Base-by-base conservation (phyloP, 1,140 invertebrate species). In the Danaus plexippus region DNA sequence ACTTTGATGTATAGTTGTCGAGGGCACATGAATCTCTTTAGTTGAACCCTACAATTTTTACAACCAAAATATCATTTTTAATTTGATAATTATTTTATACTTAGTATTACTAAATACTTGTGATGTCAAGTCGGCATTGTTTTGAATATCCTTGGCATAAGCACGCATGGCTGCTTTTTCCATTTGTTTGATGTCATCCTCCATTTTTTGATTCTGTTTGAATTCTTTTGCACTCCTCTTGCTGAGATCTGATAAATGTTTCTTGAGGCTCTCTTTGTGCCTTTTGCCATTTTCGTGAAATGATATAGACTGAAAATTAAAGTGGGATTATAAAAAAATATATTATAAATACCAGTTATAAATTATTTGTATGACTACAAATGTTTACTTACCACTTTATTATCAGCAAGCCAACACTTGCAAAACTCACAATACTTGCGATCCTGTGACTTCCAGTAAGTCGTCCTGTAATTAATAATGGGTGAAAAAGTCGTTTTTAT, bases 351-450 rank as follows among this genome's bases (percentile, higher is more conserved):
- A 32, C 22, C 0, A 7, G 22, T 32, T 32, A 32, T 32, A 32
- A 32, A 32, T 32, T 2, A 32, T 32, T 32, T 32, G 2, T 32
- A 7, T 32, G 22, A 32, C 22, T 32, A 32, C 22, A 3, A 22
- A 22, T 32, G 22, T 32, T 12, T 42, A 67, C 91, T 91, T 90
- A 96, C 95, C 46, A 96, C 93, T 90, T 96, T 97, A 82, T 99
- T 99, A 87, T 98, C 97, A 52, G 96, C 94, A 67, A 98, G 94
- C 97, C 97, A 99, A 80, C 97, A 98, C 88, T 98, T 99, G 85
- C 97, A 99, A 6, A 32, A 32, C 22, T 32, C 22, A 32, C 22
- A 32, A 32, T 32, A 32, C 22, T 32, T 32, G 22, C 22, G 22
- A 32, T 32, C 22, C 22, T 32, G 22, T 32, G 22, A 32, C 5